Base-by-base conservation (phyloP, 92 coral and sea anemone species). In the Desmophyllum pertusum region DNA sequence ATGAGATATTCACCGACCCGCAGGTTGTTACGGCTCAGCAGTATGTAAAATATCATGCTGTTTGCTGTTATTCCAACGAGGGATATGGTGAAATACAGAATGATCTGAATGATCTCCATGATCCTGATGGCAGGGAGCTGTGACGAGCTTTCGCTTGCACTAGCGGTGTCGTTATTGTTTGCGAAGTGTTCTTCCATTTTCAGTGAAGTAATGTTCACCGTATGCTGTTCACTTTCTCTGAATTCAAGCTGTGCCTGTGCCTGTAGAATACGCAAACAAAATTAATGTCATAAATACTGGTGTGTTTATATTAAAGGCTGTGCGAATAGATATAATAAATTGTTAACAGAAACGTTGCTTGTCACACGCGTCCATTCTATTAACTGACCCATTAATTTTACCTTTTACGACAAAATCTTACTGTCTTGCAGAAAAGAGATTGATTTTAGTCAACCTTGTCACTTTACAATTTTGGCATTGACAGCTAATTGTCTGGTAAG, bases 1-100 rank as follows among this genome's bases (percentile, higher is more conserved):
- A 96, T 94, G 33, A 94, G 90, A 67, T 88, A 96, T 78, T 94
- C 98, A 55, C 99, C 93, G 11, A 90, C 81, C 64, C 90, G 88
- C 27, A 90, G 91, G 70, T 89, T 92, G 31, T 86, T 89, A 36
- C 92, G 93, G 59, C 78, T 78, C 36, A 88, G 68, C 23, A 96
- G 85, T 19, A 83, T 88, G 71, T 89, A 73, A 62, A 92, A 75
- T 17, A 96, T 87, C 29, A 92, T 72, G 3, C 90, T 76, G 77
- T 96, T 96, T 13, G 93, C 99, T 33, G 77, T 40, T 63, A 84
- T 78, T 65, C 99, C 99, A n/a, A 87, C 73, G 27, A 90, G 6
- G 14, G 88, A 90, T 19, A 96, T 79, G 43, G 70, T 29, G 43
- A 91, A 85, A 59, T 89, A 90, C 36, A 91, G 85, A 1, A 87